Evolutionary conservation across 2,888 invertebrate species (phyloP).

Genomic region (Rhaphigaster nebulosa): DNA sequence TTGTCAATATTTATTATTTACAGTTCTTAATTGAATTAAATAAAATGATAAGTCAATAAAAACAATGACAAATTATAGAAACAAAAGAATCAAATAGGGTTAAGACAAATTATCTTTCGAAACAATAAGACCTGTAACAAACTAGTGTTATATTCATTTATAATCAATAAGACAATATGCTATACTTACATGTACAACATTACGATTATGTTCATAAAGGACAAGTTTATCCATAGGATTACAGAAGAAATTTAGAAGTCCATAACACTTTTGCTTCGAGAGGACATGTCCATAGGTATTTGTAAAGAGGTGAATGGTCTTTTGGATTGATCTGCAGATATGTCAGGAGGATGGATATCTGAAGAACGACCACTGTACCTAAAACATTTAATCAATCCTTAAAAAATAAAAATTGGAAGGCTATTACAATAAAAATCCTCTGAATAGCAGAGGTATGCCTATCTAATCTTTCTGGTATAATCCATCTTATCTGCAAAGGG

Average conservation of each 20-base stretch:
- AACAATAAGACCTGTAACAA: too few species aligned
- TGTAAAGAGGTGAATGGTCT: conserved; percentile 67
- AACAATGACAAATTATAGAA: too few species aligned
- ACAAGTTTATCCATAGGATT: neutral
- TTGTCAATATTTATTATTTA: neutral
- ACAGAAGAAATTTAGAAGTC: conserved; percentile 60
- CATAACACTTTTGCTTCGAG: conserved; percentile 62
- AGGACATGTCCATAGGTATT: conserved; percentile 60
- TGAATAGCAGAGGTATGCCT: too few species aligned
- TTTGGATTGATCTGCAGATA: conserved; percentile 66
- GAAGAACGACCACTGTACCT: conserved; percentile 60
- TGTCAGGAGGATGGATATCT: conserved; percentile 57
- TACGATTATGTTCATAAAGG: neutral
- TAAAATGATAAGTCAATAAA: neutral
- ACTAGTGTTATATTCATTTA: neutral
- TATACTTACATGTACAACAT: conserved; percentile 13
- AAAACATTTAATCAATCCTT: neutral
- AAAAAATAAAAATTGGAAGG: neutral
- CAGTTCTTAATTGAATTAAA: neutral
- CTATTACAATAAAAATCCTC: too few species aligned
- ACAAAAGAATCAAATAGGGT: too few species aligned
- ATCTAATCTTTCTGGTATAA: neutral
- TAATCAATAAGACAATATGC: neutral
- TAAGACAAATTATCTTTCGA: too few species aligned
- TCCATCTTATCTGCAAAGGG: neutral